Conservation (phyloP, 2,113 vertebrate species). For the Catharus minimus region DNA sequence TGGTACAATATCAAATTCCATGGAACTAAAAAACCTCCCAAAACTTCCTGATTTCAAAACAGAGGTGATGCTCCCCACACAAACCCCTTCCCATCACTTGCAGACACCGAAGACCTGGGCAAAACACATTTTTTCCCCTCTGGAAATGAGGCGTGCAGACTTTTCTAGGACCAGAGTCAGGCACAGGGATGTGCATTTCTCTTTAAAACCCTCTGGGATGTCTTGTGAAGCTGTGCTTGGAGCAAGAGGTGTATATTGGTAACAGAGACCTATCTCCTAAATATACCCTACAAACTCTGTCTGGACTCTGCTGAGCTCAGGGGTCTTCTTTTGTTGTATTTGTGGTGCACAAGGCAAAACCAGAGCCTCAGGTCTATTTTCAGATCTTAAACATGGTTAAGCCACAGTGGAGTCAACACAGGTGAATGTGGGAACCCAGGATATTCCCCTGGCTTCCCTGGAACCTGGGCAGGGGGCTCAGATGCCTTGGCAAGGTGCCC, state of each 20-base stretch:
- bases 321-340: not conserved
- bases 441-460: too few relatives aligned
- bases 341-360: not conserved
- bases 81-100: not conserved
- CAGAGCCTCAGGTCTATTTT: not conserved
- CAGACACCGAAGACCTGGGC: not conserved
- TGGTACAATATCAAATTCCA: not conserved
- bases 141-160: not conserved
- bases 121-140: not conserved
- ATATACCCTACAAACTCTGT: not conserved
- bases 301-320: not conserved
- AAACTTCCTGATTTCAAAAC: not conserved
- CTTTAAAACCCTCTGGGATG: not conserved
- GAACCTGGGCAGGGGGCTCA: too few relatives aligned
- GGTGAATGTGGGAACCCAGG: not conserved
- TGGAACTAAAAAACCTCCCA: not conserved
- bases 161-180: not conserved
- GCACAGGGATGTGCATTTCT: not conserved
- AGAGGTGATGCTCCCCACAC: not conserved
- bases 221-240: not conserved
- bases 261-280: not conserved
- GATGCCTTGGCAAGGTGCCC: too few relatives aligned
- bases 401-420: not conserved
- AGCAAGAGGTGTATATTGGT: rapidly evolving
- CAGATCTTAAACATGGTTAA: not conserved